These are phyloP conservation scores for Muntiacus reevesi DNA, from an alignment of 2,113 vertebrate species.

Conservation along the genomic window DNA sequence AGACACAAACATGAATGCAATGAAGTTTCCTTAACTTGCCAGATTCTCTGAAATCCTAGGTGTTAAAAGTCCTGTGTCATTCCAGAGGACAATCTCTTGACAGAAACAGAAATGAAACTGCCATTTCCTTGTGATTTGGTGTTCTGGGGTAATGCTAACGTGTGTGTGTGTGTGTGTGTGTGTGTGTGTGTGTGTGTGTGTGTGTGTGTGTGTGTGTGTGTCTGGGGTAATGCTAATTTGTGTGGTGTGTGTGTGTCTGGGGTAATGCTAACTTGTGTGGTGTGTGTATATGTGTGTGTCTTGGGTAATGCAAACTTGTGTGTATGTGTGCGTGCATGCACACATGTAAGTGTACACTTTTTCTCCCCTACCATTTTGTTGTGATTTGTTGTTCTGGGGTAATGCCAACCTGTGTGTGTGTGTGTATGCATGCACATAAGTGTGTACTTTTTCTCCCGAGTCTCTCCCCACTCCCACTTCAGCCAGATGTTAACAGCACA, in stretches of 20 bases:
- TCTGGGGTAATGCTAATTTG: neutral
- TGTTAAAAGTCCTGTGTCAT: neutral
- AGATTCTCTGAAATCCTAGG: neutral
- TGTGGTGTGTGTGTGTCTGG: no score
- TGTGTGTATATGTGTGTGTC: no score
- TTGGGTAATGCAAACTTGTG: neutral
- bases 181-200: no score
- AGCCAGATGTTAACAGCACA: neutral
- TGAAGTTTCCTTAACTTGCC: neutral
- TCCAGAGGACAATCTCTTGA: neutral
- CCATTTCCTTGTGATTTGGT: neutral
- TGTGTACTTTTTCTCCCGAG: neutral
- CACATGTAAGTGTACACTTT: neutral
- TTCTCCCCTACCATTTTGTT: neutral
- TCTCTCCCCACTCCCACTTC: neutral
- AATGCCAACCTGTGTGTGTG: neutral
- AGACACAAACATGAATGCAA: neutral
- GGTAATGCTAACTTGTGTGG: no score
- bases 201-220: neutral
- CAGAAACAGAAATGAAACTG: neutral
- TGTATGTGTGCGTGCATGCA: neutral
- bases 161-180: neutral
- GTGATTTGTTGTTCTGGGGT: neutral
- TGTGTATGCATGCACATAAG: fast-evolving
- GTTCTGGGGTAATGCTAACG: neutral